Base-by-base conservation (phyloP, 2,113 vertebrate genomes). In the Chrysochloris asiatica region DNA sequence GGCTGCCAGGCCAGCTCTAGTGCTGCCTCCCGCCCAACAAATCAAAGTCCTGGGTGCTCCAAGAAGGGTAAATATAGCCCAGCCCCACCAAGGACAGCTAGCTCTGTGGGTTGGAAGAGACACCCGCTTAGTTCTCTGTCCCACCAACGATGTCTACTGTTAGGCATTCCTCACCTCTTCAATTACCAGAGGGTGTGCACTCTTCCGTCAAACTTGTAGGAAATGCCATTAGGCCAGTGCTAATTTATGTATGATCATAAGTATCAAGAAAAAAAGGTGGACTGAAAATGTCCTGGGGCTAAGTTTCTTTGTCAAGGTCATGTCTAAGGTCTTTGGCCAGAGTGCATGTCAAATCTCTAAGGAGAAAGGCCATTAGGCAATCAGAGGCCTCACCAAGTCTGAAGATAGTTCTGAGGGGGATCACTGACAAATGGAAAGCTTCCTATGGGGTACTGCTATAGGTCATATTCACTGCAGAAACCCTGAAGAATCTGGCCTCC, bases 1-100 rank as follows among this genome's bases (percentile, higher is more conserved):
- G 65, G 94, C 63, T 89, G 86, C 86, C 81, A 77, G 28, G 71
- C 71, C 1, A 38, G 65, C 48, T 96, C 92, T 45, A 38, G 72
- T 75, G 71, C 30, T 85, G 89, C 90, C 59, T 90, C 91, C 94
- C 16, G 3, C n/a, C 52, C 77, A 72, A 56, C 52, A 90, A 94
- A 94, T 86, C 92, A 94, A 72, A 96, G 63, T 22, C 59, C 86
- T 82, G 0, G 14, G 9, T 21, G 38, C 30, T 84, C 63, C 14
- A 59, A 88, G 22, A 93, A 93, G 41, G 43, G 54, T 90, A 89
- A 63, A 91, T 84, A 84, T 38, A 22, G 72, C 81, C 76, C 50
- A 56, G 52, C 78, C 73, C 43, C 67, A 45, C 75, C 19, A n/a
- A 85, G 61, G 43, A 92, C 50, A 91, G 90, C 21, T 21, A 91